A percentile compares a stretch with the other conserved stretches of the same genome.
Evolutionary conservation across 92 coral and sea anemone species (phyloP).

Genomic region (Nematostella vectensis): DNA sequence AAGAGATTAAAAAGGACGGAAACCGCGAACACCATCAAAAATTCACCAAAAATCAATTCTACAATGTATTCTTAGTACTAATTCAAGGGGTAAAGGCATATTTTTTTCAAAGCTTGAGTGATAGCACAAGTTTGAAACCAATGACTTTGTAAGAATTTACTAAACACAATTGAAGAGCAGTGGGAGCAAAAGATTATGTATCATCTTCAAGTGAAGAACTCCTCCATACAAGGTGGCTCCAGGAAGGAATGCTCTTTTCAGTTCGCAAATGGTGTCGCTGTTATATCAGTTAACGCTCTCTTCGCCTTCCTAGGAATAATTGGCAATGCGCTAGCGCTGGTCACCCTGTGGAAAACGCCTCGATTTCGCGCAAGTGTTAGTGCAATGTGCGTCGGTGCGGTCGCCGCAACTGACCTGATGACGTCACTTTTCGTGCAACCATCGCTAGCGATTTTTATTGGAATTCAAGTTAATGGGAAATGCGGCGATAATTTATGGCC

Average conservation of each 20-base stretch:
- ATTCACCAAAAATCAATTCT: no score
- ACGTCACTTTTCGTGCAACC: neutral
- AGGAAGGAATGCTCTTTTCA: neutral
- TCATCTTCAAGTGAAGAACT: no score
- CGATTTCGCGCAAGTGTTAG: neutral
- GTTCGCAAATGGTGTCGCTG: neutral
- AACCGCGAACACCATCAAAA: no score
- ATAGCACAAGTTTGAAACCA: no score
- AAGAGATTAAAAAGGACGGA: no score
- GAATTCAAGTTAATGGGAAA: neutral
- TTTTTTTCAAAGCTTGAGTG: no score
- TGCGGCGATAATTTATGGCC: neutral
- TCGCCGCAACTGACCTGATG: neutral
- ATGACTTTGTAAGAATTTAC: no score
- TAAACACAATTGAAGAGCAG: no score
- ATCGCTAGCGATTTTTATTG: neutral
- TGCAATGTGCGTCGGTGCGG: neutral
- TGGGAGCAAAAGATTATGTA: no score
- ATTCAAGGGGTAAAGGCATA: no score
- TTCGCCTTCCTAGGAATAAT: neutral
- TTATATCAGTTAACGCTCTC: neutral
- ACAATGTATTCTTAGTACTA: no score
- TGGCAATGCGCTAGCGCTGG: neutral
- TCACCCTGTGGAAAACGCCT: neutral
- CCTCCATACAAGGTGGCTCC: no score